phyloP scores from a whole-genome alignment of 2,113 vertebrate species.

The Tenrec ecaudatus region DNA sequence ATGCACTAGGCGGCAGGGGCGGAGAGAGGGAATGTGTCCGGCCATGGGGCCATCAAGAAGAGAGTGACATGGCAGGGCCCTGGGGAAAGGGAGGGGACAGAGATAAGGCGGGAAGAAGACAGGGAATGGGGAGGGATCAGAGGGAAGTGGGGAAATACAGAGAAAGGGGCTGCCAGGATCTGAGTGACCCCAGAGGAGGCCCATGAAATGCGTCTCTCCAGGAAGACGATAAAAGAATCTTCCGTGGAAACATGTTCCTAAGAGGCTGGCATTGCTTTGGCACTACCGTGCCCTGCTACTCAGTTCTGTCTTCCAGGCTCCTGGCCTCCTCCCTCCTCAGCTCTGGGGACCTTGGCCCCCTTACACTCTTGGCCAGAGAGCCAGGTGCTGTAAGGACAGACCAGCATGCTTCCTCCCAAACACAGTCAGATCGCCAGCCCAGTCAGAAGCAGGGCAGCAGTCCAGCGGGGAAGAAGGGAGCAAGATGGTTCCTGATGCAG shows the following conservation, averaged over 20 bases:
- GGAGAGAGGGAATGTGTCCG: not conserved
- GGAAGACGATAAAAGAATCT: not conserved
- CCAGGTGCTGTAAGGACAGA: not conserved
- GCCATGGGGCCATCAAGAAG: not conserved
- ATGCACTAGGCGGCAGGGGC: not conserved
- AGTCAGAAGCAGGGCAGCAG: slow-evolving; percentile 66
- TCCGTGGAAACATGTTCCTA: not conserved
- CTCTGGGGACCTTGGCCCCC: too few species aligned
- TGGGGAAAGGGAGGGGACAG: not conserved
- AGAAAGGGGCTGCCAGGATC: not conserved
- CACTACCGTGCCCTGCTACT: not conserved
- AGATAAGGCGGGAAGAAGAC: not conserved
- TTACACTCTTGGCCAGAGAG: not conserved
- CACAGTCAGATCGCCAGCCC: not conserved
- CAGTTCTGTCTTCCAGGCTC: not conserved
- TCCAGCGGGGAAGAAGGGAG: slow-evolving; percentile 61
- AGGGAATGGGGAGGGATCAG: too few species aligned
- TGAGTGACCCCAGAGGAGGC: not conserved
- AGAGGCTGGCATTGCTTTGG: not conserved
- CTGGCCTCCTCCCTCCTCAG: too few species aligned
- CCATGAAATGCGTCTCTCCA: not conserved
- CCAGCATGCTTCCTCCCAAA: not conserved
- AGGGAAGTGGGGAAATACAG: too few species aligned
- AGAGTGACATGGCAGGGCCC: not conserved
- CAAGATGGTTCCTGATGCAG: slow-evolving; percentile 62